Percentiles rank a stretch among this genome's conserved stretches.
These are phyloP conservation scores for Orchesellides sinensis DNA, from an alignment of 2,888 invertebrate genomes.

Conservation along the genomic window DNA sequence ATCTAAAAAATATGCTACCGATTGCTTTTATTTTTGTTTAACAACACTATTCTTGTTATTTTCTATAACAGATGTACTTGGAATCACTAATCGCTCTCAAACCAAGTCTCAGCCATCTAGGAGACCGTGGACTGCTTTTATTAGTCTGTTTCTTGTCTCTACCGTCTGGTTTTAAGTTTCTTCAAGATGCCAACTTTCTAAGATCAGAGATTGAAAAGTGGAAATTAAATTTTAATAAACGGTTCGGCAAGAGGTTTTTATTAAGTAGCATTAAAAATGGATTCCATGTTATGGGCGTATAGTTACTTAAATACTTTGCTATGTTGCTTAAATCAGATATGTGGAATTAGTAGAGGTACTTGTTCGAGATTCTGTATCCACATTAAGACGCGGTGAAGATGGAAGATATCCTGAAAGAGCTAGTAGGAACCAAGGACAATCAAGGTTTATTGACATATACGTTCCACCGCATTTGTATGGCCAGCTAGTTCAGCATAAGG, in stretches of 20 bases:
- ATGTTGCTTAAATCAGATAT: conserved; percentile 80
- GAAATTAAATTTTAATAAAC: conserved; percentile 85
- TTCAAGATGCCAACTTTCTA: conserved; percentile 82
- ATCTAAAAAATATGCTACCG: too few relatives aligned
- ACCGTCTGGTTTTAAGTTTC: conserved; percentile 83
- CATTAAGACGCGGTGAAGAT: conserved; percentile 88
- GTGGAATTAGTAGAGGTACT: conserved; percentile 92
- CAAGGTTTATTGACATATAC: conserved; percentile 76
- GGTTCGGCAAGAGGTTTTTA: too few relatives aligned
- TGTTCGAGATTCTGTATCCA: conserved; percentile 90
- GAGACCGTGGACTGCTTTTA: conserved; percentile 87
- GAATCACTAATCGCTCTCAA: conserved; percentile 87
- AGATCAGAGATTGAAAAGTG: conserved; percentile 87
- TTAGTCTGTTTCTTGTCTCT: conserved; percentile 87
- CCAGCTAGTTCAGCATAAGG: conserved; percentile 85
- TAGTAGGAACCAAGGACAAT: conserved; percentile 78
- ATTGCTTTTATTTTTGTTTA: background rate
- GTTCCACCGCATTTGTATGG: conserved; percentile 90
- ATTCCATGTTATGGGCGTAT: background rate
- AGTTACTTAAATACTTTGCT: background rate
- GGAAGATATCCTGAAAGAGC: conserved; percentile 85
- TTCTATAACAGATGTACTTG: conserved; percentile 82
- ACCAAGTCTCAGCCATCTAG: conserved; percentile 82
- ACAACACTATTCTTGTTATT: background rate
- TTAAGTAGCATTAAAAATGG: background rate